Conservation (phyloP, 2,888 invertebrate genomes). For the Craniophora ligustri region DNA sequence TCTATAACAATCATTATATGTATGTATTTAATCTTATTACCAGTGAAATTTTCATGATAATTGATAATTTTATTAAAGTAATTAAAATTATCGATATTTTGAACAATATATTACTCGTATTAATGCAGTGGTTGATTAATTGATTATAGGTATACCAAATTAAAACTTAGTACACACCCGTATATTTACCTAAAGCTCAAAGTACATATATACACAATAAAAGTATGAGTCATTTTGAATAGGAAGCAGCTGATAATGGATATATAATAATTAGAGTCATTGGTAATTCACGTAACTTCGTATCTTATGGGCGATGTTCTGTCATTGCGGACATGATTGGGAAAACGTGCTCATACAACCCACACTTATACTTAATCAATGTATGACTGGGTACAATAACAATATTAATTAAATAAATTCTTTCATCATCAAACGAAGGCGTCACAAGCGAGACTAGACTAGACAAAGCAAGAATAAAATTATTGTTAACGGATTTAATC, state of each 20-base stretch:
- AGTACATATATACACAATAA: neutral
- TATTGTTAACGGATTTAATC: no score
- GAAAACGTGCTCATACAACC: slow-evolving; percentile 28
- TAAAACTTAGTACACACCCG: neutral
- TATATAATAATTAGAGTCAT: slow-evolving; percentile 32
- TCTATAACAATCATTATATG: no score
- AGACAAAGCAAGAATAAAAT: no score
- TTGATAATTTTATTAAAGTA: no score
- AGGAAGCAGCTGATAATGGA: slow-evolving; percentile 12
- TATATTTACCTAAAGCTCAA: slow-evolving; percentile 6
- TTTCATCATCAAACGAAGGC: slow-evolving; percentile 13
- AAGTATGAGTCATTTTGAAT: slow-evolving; percentile 7
- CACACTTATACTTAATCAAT: slow-evolving; percentile 24
- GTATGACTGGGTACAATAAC: slow-evolving; percentile 1
- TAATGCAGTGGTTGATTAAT: no score
- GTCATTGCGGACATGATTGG: slow-evolving; percentile 20
- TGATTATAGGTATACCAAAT: no score
- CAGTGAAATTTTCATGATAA: no score
- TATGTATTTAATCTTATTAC: no score
- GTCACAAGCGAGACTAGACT: no score
- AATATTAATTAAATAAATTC: slow-evolving; percentile 20
- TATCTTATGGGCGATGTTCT: slow-evolving; percentile 13
- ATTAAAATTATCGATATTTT: no score
- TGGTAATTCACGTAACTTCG: neutral
- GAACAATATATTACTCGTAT: no score